phyloP scores from a whole-genome alignment of 2,113 vertebrate species.

The Percina caprodes region DNA sequence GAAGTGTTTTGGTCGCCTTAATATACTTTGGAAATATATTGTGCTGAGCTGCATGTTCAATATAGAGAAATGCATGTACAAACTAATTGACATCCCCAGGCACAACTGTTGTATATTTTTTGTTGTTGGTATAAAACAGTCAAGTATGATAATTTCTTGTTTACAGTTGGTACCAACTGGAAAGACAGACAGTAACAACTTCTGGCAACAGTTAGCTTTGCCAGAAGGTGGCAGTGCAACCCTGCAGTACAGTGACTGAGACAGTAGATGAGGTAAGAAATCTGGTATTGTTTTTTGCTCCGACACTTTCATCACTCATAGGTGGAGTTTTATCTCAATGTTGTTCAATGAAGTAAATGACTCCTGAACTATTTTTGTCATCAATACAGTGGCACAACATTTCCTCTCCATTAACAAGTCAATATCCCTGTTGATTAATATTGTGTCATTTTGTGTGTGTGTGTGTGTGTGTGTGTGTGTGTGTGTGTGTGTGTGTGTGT shows the following conservation, averaged over 20 bases:
- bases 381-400: slow-evolving; percentile 49
- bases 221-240: slow-evolving; percentile 78
- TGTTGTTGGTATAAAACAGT: background rate
- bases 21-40: too few relatives aligned
- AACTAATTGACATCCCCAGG: background rate
- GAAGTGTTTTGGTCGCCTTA: too few relatives aligned
- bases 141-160: background rate
- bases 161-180: background rate
- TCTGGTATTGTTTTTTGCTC: slow-evolving; percentile 30
- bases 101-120: background rate
- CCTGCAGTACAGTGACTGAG: background rate
- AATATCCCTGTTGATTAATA: slow-evolving; percentile 31
- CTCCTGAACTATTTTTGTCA: slow-evolving; percentile 19
- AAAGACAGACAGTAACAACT: too few relatives aligned
- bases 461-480: slow-evolving; percentile 6
- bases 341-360: slow-evolving; percentile 36
- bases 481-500: background rate
- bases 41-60: too few relatives aligned
- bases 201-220: background rate
- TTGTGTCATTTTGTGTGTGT: slow-evolving; percentile 43
- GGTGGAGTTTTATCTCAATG: slow-evolving; percentile 24
- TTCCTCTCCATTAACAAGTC: slow-evolving; percentile 55
- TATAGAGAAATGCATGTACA: background rate
- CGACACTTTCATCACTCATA: slow-evolving; percentile 39
- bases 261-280: slow-evolving; percentile 3